phyloP scores from a whole-genome alignment of 2,888 invertebrate species.

The Nowickia ferox region DNA sequence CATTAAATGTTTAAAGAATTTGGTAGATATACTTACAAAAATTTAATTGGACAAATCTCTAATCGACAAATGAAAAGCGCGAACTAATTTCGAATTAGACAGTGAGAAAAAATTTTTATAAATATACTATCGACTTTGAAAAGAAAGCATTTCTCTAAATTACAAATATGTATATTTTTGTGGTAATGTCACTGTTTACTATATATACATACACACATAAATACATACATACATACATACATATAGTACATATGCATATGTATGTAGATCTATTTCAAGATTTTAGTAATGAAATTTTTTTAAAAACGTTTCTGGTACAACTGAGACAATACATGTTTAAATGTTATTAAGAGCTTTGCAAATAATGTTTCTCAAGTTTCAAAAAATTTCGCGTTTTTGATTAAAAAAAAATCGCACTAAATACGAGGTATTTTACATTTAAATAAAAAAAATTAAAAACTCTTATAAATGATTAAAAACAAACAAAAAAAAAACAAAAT shows the following conservation, averaged over 20 bases:
- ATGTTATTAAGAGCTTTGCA: neutral
- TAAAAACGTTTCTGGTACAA: neutral
- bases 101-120: neutral
- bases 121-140: neutral
- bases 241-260: neutral
- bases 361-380: neutral
- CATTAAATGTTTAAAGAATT: too few species aligned
- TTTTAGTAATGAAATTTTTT: neutral
- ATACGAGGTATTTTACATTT: constrained; percentile 17
- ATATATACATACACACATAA: neutral
- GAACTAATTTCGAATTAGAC: neutral
- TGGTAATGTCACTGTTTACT: neutral
- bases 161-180: too few species aligned
- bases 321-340: constrained; percentile 4
- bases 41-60: too few species aligned
- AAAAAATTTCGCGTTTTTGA: neutral
- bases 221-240: neutral
- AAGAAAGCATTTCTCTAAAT: too few species aligned
- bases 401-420: constrained; percentile 20
- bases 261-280: neutral
- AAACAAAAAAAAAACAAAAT: constrained; percentile 19
- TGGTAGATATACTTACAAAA: too few species aligned
- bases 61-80: neutral
- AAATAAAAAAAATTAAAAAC: constrained; percentile 25
- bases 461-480: constrained; percentile 40